A percentile compares a stretch with the other conserved stretches of the same genome.
These are phyloP conservation scores for Xyrichtys novacula DNA, from an alignment of 2,797 vertebrate genomes.

Conservation along the genomic window DNA sequence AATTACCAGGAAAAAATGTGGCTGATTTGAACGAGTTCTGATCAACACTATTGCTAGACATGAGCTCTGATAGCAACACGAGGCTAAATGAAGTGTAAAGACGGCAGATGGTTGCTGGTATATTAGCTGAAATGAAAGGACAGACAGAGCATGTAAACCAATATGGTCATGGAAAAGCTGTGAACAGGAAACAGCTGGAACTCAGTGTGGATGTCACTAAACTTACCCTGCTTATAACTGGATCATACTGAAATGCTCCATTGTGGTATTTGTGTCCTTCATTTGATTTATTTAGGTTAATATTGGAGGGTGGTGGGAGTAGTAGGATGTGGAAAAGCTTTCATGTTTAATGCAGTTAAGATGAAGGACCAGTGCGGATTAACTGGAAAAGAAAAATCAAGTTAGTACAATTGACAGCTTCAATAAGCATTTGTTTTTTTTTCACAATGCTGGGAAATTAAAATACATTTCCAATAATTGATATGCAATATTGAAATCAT, in stretches of 20 bases:
- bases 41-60: constrained; percentile 34
- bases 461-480: constrained; percentile 15
- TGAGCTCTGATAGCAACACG: constrained; percentile 28
- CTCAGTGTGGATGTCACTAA: neutral
- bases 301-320: neutral
- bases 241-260: neutral
- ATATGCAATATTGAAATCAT: constrained; percentile 2
- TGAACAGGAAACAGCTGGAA: constrained; percentile 10
- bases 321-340: neutral
- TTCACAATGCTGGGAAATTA: neutral
- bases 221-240: neutral
- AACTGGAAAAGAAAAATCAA: constrained; percentile 86
- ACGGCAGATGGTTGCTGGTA: constrained; percentile 40
- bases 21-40: constrained; percentile 45
- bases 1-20: constrained; percentile 35
- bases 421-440: neutral
- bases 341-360: neutral
- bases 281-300: neutral
- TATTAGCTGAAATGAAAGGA: constrained; percentile 26
- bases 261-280: neutral
- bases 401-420: constrained; percentile 59
- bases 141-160: neutral
- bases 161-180: neutral
- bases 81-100: constrained; percentile 38
- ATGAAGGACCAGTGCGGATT: neutral